phyloP scores from a whole-genome alignment of 2,888 invertebrate genomes.

The Operophtera brumata region DNA sequence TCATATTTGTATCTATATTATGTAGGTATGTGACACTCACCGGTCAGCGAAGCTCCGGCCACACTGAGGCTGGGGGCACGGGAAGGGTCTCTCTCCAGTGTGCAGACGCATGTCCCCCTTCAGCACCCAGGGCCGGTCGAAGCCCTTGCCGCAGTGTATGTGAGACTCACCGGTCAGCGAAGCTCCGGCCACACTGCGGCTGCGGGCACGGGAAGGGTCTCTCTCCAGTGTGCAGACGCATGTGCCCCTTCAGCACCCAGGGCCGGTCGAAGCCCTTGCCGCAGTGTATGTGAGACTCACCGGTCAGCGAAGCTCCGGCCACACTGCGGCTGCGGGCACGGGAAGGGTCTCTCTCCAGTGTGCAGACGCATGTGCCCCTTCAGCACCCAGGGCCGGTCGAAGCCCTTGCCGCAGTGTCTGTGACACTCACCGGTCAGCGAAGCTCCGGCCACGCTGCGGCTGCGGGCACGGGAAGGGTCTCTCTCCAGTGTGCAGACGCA shows the following conservation, averaged over 20 bases:
- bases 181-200: slow-evolving; percentile 81
- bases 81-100: slow-evolving; percentile 86
- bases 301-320: slow-evolving; percentile 84
- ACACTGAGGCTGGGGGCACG: slow-evolving; percentile 82
- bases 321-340: slow-evolving; percentile 82
- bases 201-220: slow-evolving; percentile 84
- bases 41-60: slow-evolving; percentile 84
- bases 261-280: slow-evolving; percentile 85
- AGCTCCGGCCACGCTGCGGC: slow-evolving; percentile 81
- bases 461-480: slow-evolving; percentile 84
- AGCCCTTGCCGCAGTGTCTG: slow-evolving; percentile 74
- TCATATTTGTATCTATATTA: not conserved
- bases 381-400: slow-evolving; percentile 86
- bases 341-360: slow-evolving; percentile 86
- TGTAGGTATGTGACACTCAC: slow-evolving; percentile 48
- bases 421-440: slow-evolving; percentile 82
- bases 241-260: slow-evolving; percentile 86
- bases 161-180: slow-evolving; percentile 82
- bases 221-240: slow-evolving; percentile 85
- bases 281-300: slow-evolving; percentile 55
- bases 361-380: slow-evolving; percentile 85
- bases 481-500: slow-evolving; percentile 85
- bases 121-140: slow-evolving; percentile 86
- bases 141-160: slow-evolving; percentile 74
- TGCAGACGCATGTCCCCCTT: slow-evolving; percentile 85